A percentile compares a stretch with the other conserved stretches of the same genome.
Conservation (phyloP, 2,797 vertebrate genomes). For the Pipistrellus pygmaeus region DNA sequence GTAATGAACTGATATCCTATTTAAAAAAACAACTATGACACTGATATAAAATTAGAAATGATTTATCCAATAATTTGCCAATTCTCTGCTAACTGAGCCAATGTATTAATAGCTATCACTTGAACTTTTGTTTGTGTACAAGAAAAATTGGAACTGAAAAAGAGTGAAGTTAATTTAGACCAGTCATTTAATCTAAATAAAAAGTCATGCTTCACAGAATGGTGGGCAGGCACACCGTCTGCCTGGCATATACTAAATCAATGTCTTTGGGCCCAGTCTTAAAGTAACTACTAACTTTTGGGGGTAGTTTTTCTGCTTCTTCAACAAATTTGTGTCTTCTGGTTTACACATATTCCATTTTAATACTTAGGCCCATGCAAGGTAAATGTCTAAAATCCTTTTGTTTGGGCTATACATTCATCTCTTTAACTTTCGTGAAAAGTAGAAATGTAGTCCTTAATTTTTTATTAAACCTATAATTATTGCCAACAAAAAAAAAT, state of each 20-base stretch:
- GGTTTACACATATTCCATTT: not conserved
- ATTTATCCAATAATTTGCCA: slow-evolving; percentile 48
- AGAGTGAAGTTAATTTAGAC: slow-evolving; percentile 62
- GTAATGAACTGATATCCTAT: slow-evolving; percentile 62
- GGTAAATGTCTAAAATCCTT: not conserved
- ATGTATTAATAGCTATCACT: slow-evolving; percentile 53
- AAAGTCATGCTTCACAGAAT: slow-evolving; percentile 28
- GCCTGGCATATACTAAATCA: not conserved
- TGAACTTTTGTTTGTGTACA: slow-evolving; percentile 58
- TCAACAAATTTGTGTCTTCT: not conserved
- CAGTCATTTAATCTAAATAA: slow-evolving; percentile 54
- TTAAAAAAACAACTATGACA: slow-evolving; percentile 62
- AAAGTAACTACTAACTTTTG: slow-evolving; percentile 26
- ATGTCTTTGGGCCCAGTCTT: not conserved
- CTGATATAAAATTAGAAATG: slow-evolving; percentile 66
- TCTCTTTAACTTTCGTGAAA: not conserved
- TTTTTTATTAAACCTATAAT: not conserved
- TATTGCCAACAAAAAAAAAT: not conserved
- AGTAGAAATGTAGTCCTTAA: not conserved
- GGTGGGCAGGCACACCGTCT: not conserved
- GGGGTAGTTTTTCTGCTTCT: not conserved
- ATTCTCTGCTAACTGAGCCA: slow-evolving; percentile 48
- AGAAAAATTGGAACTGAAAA: slow-evolving; percentile 65
- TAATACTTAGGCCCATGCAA: not conserved
- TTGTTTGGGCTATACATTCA: not conserved